Percentiles rank a stretch among this genome's conserved stretches.
These are phyloP conservation scores for Falco peregrinus DNA, from an alignment of 2,797 vertebrate species.

Conservation along the genomic window DNA sequence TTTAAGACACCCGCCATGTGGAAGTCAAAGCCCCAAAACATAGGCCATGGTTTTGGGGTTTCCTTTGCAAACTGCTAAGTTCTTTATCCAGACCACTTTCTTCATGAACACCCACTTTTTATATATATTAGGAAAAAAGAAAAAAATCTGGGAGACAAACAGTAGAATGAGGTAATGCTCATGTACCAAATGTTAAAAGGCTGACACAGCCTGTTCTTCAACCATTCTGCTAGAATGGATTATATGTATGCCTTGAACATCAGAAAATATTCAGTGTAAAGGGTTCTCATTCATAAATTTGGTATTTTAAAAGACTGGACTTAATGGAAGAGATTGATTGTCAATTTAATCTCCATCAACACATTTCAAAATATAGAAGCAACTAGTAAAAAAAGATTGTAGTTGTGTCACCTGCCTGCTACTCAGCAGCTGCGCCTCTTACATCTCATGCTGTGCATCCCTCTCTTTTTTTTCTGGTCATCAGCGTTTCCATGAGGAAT, in stretches of 20 bases:
- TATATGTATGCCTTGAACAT: background rate
- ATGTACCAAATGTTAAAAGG: background rate
- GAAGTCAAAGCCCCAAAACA: background rate
- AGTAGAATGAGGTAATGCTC: background rate
- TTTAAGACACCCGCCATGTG: rapidly evolving
- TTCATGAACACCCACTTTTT: background rate
- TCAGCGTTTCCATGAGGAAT: background rate
- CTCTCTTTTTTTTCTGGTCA: background rate
- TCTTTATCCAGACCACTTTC: background rate
- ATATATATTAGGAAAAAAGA: background rate
- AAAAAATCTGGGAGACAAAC: background rate
- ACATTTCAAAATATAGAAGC: background rate
- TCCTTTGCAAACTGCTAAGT: background rate
- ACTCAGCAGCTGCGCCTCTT: background rate
- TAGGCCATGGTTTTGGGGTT: background rate
- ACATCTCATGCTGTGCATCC: background rate
- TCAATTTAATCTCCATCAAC: background rate
- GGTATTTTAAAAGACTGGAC: background rate
- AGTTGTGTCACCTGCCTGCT: background rate
- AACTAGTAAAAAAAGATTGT: background rate
- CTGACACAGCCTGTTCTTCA: background rate
- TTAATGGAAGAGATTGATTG: background rate
- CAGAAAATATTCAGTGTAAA: background rate
- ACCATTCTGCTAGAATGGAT: background rate
- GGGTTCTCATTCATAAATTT: background rate